Conservation (phyloP, 1,140 invertebrate genomes). For the Drosophila nigrodunni region DNA sequence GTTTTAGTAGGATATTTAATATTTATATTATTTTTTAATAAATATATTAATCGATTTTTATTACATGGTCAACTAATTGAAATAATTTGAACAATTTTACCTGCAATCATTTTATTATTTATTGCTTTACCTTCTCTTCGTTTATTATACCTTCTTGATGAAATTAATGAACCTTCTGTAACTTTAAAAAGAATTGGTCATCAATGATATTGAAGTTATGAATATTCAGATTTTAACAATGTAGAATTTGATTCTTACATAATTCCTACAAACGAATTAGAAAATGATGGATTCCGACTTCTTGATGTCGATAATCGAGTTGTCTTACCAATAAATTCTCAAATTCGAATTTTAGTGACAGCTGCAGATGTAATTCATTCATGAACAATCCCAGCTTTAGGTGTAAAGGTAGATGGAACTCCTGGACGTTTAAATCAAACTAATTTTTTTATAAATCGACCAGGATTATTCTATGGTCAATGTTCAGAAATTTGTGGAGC, state of each 20-base stretch:
- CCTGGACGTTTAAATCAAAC: slow-evolving; percentile 89
- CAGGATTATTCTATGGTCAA: slow-evolving; percentile 89
- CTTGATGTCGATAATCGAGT: slow-evolving; percentile 88
- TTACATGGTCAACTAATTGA: slow-evolving; percentile 87
- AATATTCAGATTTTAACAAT: slow-evolving; percentile 87
- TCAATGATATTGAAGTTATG: slow-evolving; percentile 90
- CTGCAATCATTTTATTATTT: slow-evolving; percentile 87
- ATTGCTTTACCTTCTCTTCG: slow-evolving; percentile 87
- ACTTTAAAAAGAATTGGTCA: slow-evolving; percentile 88
- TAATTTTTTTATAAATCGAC: slow-evolving; percentile 86
- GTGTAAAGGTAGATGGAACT: slow-evolving; percentile 88
- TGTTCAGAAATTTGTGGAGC: slow-evolving; percentile 92
- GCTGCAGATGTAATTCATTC: slow-evolving; percentile 89
- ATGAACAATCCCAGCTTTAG: slow-evolving; percentile 87
- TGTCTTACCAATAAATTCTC: slow-evolving; percentile 86
- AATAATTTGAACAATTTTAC: slow-evolving; percentile 88
- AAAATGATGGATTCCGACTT: slow-evolving; percentile 85
- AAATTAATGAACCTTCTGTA: slow-evolving; percentile 86
- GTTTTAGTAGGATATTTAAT: slow-evolving; percentile 87
- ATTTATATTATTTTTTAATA: slow-evolving; percentile 85
- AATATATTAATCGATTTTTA: slow-evolving; percentile 85
- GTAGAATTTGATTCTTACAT: slow-evolving; percentile 89
- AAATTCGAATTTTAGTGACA: slow-evolving; percentile 87
- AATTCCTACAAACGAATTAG: slow-evolving; percentile 84
- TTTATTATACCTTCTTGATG: slow-evolving; percentile 88